These are phyloP conservation scores for Agrotis exclamationis DNA, from an alignment of 2,888 invertebrate genomes.

Conservation along the genomic window DNA sequence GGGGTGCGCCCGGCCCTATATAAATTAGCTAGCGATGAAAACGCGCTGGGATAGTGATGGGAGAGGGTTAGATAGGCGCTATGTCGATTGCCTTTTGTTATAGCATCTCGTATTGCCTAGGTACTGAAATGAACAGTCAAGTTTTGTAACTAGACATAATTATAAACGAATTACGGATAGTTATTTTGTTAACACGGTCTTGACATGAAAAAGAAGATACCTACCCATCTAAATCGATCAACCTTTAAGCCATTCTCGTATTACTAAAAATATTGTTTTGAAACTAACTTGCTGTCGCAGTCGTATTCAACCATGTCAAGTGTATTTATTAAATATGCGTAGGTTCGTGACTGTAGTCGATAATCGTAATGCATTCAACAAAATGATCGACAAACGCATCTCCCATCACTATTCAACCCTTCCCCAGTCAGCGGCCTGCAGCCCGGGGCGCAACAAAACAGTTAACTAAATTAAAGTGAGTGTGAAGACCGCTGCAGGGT, in stretches of 20 bases:
- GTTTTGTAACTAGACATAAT: no score
- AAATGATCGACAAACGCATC: slow-evolving; percentile 48
- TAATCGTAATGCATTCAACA: slow-evolving; percentile 9
- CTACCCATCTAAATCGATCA: background rate
- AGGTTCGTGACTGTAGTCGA: background rate
- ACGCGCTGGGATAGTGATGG: slow-evolving; percentile 72
- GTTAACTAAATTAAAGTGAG: slow-evolving; percentile 91
- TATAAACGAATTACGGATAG: no score
- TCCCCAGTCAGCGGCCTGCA: slow-evolving; percentile 79
- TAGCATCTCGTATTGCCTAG: background rate
- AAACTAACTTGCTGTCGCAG: background rate
- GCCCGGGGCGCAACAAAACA: slow-evolving; percentile 87
- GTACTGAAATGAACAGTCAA: no score
- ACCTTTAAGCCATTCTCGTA: background rate
- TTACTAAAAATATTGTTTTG: background rate
- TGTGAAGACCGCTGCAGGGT: slow-evolving; percentile 90
- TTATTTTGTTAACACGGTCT: no score
- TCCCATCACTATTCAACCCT: slow-evolving; percentile 85
- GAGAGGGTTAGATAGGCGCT: slow-evolving; percentile 22
- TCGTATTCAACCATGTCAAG: background rate
- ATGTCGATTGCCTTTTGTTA: slow-evolving; percentile 32
- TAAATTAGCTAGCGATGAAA: slow-evolving; percentile 89
- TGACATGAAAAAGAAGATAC: background rate
- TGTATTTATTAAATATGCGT: background rate
- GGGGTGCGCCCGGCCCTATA: slow-evolving; percentile 84